Conservation (phyloP, 1,140 invertebrate genomes). For the Caerostris extrusa region DNA sequence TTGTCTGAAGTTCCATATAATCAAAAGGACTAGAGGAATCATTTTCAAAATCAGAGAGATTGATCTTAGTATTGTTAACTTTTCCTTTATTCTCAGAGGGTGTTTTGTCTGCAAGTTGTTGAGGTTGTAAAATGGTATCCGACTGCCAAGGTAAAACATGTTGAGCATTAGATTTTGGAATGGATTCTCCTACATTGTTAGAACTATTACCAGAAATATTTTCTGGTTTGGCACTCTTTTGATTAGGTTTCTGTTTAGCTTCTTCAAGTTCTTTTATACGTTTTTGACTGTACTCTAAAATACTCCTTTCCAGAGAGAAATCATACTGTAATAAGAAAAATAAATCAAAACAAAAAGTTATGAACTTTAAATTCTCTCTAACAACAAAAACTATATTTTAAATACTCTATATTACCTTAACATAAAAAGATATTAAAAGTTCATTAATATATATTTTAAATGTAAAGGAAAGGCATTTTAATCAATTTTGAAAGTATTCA, state of each 20-base stretch:
- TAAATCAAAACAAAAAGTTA: too few species aligned
- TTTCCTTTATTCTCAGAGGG: neutral
- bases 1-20: constrained; percentile 93
- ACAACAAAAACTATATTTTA: too few species aligned
- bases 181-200: neutral
- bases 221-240: neutral
- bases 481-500: too few species aligned
- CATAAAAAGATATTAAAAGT: too few species aligned
- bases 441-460: too few species aligned
- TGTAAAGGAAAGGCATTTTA: too few species aligned
- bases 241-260: constrained; percentile 27
- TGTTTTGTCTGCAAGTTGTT: constrained; percentile 28
- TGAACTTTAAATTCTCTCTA: too few species aligned
- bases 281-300: constrained; percentile 23
- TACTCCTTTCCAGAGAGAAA: constrained; percentile 61
- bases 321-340: constrained; percentile 72
- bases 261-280: neutral
- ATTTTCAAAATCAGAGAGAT: constrained; percentile 88
- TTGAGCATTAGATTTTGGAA: constrained; percentile 41
- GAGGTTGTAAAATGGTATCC: constrained; percentile 39
- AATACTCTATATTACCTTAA: too few species aligned
- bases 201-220: neutral
- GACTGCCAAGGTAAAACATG: constrained; percentile 45
- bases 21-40: constrained; percentile 95
- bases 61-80: constrained; percentile 82